Evolutionary conservation across 2,888 invertebrate species (phyloP), one percentile per base, ranked within the genome.

Genomic region (Mimachlamys varia): DNA sequence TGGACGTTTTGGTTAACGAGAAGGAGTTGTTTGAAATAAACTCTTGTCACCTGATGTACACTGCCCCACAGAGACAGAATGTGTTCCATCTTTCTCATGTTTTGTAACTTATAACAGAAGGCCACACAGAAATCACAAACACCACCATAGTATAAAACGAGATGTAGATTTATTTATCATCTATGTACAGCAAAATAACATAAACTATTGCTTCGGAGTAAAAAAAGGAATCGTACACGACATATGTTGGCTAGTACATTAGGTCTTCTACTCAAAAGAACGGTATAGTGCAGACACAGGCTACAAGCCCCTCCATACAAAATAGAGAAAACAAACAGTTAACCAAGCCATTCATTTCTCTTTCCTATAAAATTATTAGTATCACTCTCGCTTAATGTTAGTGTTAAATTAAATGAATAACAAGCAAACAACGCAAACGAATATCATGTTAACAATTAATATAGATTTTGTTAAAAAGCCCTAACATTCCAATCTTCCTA

Each of bases 171-270:
- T 76, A 76, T 76, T 76, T 22, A 12, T 33, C 33, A 76, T 76
- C 13, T 76, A 76, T 76, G 22, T 76, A 76, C 76, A 76, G 76
- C 76, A 76, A 76, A 76, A 76, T 76, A 76, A 76, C 76, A 76
- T 7, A 76, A 62, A 76, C 76, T 76, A 76, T 76, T 76, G 76
- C 76, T 76, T 76, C 76, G 33, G 27, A 76, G 33, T 76, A 76
- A 76, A 76, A 53, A 19, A 76, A 76, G 76, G 76, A 76, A 33
- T 27, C 33, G 0, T 76, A 33, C 76, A 76, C 76, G 27, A 76
- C 76, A 33, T 27, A 27, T 76, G 33, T 76, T 76, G 27, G 76
- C 76, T 76, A 76, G 76, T 76, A 76, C 76, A 76, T 33, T 22
- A 33, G 76, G 76, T 33, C 76, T 10, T 33, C 76, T 33, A n/a